phyloP scores from a whole-genome alignment of 2,888 invertebrate genomes.

The Asteroscopus sphinx region DNA sequence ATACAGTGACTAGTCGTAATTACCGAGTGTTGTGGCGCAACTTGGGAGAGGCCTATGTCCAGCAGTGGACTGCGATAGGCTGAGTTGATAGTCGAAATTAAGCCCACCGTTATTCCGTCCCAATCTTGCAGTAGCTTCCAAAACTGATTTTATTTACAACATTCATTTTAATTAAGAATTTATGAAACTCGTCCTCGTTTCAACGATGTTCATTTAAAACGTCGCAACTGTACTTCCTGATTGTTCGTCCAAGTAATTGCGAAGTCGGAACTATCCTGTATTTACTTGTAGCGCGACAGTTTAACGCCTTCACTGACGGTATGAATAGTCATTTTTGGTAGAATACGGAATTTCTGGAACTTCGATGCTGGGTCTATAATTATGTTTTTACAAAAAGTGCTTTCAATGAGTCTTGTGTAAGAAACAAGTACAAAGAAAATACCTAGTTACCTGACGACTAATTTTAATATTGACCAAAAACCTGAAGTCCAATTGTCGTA shows the following conservation, averaged over 20 bases:
- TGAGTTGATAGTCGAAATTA: constrained; percentile 2
- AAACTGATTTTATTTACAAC: constrained; percentile 49
- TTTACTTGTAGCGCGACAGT: constrained; percentile 44
- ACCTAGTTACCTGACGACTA: too few species aligned
- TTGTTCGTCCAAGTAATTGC: constrained; percentile 55
- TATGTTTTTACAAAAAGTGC: constrained; percentile 4
- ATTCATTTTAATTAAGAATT: constrained; percentile 57
- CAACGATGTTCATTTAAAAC: constrained; percentile 52
- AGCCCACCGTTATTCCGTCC: constrained; percentile 12
- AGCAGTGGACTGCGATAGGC: too few species aligned
- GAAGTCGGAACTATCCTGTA: constrained; percentile 54
- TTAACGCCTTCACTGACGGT: constrained; percentile 46
- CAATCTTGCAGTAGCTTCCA: constrained; percentile 35
- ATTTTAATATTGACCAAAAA: too few species aligned
- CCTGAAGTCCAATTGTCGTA: too few species aligned
- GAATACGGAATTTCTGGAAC: constrained; percentile 33
- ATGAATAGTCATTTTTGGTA: constrained; percentile 45
- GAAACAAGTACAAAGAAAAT: too few species aligned
- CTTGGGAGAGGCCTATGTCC: too few species aligned
- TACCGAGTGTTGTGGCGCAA: too few species aligned
- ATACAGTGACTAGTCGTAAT: too few species aligned
- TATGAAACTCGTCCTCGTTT: constrained; percentile 55
- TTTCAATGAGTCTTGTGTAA: constrained; percentile 4
- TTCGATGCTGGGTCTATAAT: constrained; percentile 11
- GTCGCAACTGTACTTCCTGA: constrained; percentile 48